These are phyloP conservation scores for Verasper variegatus DNA, from an alignment of 2,113 vertebrate genomes.

Conservation along the genomic window DNA sequence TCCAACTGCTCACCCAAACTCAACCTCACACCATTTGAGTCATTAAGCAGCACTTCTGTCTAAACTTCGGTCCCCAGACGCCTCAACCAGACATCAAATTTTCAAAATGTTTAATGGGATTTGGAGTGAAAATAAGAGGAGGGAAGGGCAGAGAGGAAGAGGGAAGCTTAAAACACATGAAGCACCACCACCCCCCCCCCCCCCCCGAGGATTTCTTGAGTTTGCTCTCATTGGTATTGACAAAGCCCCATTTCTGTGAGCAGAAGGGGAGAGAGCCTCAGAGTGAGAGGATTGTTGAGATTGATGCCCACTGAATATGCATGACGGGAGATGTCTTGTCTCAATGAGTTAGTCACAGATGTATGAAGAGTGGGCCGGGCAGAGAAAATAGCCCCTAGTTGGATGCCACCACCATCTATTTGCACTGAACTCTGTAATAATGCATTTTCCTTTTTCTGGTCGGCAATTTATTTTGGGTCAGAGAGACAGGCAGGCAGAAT, in stretches of 20 bases:
- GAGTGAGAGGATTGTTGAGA: conserved; percentile 65
- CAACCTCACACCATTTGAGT: conserved; percentile 21
- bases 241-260: conserved; percentile 53
- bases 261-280: conserved; percentile 38
- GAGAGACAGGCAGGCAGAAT: conserved; percentile 21
- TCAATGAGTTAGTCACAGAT: conserved; percentile 65
- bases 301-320: conserved; percentile 65
- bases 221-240: conserved; percentile 55
- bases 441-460: conserved; percentile 41
- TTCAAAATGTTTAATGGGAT: conserved; percentile 39
- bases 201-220: conserved; percentile 1
- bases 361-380: conserved; percentile 49
- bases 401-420: conserved; percentile 43
- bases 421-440: conserved; percentile 48
- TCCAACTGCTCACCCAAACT: conserved; percentile 12
- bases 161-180: conserved; percentile 12
- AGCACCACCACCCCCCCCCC: background rate
- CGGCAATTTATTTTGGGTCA: conserved; percentile 51
- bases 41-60: conserved; percentile 24
- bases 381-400: conserved; percentile 54
- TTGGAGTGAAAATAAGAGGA: background rate
- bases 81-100: conserved; percentile 34
- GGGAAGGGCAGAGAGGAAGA: background rate
- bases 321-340: conserved; percentile 63
- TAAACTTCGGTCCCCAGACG: conserved; percentile 3